Evolutionary conservation across 2,113 vertebrate genomes (phyloP).

Genomic region (Paradisaea rubra): DNA sequence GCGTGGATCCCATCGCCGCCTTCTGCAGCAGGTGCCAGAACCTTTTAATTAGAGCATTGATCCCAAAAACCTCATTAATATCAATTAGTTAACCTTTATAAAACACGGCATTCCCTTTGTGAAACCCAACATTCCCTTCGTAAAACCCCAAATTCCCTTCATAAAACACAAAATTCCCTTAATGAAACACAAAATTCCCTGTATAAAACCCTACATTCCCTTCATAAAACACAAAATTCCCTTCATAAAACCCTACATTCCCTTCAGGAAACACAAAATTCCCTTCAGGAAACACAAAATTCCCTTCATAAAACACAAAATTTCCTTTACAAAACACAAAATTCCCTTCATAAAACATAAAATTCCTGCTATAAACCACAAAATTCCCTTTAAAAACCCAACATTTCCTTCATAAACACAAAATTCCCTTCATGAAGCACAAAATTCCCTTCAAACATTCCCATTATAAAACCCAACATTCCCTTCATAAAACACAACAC

Average conservation of each 20-base stretch:
- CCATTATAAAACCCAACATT: neutral
- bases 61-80: neutral
- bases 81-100: neutral
- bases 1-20: neutral
- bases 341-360: neutral
- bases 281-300: rapidly evolving
- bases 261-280: too few relatives aligned
- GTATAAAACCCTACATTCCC: too few relatives aligned
- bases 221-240: too few relatives aligned
- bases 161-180: too few relatives aligned
- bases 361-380: neutral
- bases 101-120: neutral
- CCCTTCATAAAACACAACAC: neutral
- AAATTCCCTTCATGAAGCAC: too few relatives aligned
- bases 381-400: too few relatives aligned
- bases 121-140: neutral
- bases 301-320: neutral
- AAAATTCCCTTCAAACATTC: too few relatives aligned
- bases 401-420: too few relatives aligned
- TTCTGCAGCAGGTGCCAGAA: neutral
- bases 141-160: neutral
- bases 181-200: too few relatives aligned
- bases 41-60: neutral
- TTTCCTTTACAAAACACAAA: neutral
- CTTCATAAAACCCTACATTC: too few relatives aligned